Base-by-base conservation (phyloP, 2,797 vertebrate genomes). In the Pelodytes ibericus region DNA sequence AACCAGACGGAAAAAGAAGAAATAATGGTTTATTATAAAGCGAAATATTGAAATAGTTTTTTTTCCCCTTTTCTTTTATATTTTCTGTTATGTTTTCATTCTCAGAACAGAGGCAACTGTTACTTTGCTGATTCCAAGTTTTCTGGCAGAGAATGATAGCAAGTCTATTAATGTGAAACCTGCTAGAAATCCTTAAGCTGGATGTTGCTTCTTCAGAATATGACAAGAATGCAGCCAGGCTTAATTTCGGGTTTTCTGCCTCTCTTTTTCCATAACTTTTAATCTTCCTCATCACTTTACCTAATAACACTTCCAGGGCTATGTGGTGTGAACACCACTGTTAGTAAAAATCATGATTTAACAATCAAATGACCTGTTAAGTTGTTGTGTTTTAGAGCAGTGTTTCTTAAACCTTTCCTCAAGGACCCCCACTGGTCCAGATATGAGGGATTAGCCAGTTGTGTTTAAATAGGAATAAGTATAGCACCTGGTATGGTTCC, bases 171-270 rank as follows among this genome's bases (percentile, higher is more conserved):
- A 78, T 78, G 69, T 78, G 61, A 60, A 36, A 53, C 20, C 62
- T 27, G 69, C 75, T 72, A 78, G 66, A 78, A 78, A 78, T 78
- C 69, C 72, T 60, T 58, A 78, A 78, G 56, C 62, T 77, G 61
- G 36, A 64, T 65, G 68, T 66, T 58, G 70, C 69, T 60, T 63
- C 62, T 60, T n/a, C 53, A 26, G 41, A 78, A 78, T 78, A 69
- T 77, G 75, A 72, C 69, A 67, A 26, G 75, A 72, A 72, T 67
- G 27, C 33, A 41, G n/a, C 30, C 27, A 5, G 62, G 25, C 62
- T 24, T 36, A 66, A 67, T 72, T 72, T 24, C 15, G n/a, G 39
- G 27, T 29, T 53, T 33, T 51, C 53, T 78, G 39, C 47, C 20
- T 64, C 25, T 30, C 20, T 59, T 15, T 51, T 66, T 75, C 33